These are phyloP conservation scores for Cyclura pinguis DNA, from an alignment of 2,797 vertebrate genomes.

Conservation along the genomic window DNA sequence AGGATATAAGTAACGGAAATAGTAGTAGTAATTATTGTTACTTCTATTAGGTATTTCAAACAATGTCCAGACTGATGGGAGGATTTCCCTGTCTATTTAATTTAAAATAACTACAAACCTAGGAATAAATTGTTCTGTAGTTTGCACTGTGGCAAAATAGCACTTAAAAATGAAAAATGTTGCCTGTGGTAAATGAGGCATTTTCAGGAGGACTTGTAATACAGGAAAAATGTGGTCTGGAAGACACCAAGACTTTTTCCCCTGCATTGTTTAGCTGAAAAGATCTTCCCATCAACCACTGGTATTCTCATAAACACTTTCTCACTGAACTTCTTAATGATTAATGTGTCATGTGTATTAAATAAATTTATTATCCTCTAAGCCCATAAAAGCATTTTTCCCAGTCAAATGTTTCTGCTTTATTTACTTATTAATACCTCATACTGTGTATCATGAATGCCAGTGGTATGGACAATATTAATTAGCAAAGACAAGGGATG, in stretches of 20 bases:
- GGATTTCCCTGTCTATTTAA: neutral
- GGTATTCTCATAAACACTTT: slow-evolving; percentile 21
- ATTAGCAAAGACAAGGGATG: neutral
- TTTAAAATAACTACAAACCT: neutral
- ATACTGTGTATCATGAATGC: neutral
- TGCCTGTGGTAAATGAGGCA: neutral
- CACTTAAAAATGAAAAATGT: slow-evolving; percentile 14
- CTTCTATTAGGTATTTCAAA: neutral
- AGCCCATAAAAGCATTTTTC: neutral
- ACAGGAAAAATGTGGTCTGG: slow-evolving; percentile 9
- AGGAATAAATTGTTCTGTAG: slow-evolving; percentile 1
- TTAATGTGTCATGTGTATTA: neutral
- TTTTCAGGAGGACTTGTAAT: slow-evolving; percentile 8
- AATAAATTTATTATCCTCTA: neutral
- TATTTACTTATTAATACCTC: neutral
- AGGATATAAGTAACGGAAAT: no score
- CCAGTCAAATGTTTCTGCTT: neutral
- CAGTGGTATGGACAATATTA: neutral
- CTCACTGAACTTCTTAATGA: slow-evolving; percentile 11
- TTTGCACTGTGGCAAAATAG: neutral
- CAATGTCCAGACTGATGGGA: neutral
- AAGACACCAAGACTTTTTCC: neutral
- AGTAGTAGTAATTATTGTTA: no score
- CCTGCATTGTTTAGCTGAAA: slow-evolving; percentile 13
- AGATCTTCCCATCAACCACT: slow-evolving; percentile 22